Conservation (phyloP, 1,140 invertebrate genomes). For the Microvelia longipes region DNA sequence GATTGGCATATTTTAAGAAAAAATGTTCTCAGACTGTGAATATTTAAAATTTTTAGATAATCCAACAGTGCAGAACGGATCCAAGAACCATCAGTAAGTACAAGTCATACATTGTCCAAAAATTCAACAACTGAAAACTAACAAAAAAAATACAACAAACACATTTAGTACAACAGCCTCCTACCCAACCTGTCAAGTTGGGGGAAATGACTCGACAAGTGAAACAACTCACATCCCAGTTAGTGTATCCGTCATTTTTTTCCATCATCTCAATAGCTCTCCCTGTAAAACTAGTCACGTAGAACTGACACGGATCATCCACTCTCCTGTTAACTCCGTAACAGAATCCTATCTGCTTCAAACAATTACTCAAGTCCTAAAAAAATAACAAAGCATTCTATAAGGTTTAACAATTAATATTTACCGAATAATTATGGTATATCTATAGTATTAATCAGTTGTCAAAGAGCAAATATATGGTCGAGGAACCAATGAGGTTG, state of each 20-base stretch:
- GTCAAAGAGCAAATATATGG: neutral
- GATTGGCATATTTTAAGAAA: too few relatives aligned
- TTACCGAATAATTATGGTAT: neutral
- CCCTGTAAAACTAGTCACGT: constrained; percentile 65
- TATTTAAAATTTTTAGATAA: too few relatives aligned
- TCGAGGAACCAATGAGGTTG: neutral
- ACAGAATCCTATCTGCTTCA: constrained; percentile 83
- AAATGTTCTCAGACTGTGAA: too few relatives aligned
- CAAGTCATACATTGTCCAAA: too few relatives aligned
- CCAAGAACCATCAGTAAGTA: too few relatives aligned
- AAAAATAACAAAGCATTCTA: constrained; percentile 16
- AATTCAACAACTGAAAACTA: too few relatives aligned
- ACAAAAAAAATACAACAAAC: too few relatives aligned
- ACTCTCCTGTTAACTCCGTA: constrained; percentile 83
- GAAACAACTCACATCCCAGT: constrained; percentile 91
- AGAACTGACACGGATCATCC: constrained; percentile 65
- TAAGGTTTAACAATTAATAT: neutral
- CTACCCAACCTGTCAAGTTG: too few relatives aligned
- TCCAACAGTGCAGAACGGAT: too few relatives aligned
- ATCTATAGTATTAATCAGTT: neutral
- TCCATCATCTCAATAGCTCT: constrained; percentile 50
- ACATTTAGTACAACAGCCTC: too few relatives aligned
- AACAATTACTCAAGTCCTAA: constrained; percentile 68
- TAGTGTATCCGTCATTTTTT: constrained; percentile 70
- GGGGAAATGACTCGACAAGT: too few relatives aligned